phyloP scores from a whole-genome alignment of 2,113 vertebrate species.

The Paedocypris sp. region DNA sequence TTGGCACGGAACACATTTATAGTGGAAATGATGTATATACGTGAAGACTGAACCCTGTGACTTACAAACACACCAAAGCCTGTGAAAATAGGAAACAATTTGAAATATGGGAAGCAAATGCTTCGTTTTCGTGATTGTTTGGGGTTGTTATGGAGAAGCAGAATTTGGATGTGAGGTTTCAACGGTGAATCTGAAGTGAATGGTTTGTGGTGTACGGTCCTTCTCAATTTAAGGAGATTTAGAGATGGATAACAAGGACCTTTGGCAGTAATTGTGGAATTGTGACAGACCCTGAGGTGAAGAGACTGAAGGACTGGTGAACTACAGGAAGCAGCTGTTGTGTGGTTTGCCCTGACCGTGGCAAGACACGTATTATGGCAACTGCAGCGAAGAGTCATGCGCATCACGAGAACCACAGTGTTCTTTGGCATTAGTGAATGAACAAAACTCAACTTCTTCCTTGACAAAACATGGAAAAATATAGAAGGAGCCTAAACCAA shows the following conservation, averaged over 20 bases:
- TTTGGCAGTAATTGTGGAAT: background rate
- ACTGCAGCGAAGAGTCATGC: too few species aligned
- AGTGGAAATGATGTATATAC: constrained; percentile 26
- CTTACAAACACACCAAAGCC: background rate
- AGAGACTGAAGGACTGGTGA: background rate
- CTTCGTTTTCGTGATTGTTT: background rate
- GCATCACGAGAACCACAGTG: constrained; percentile 3
- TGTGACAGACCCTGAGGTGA: background rate
- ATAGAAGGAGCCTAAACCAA: too few species aligned
- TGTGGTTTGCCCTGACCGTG: constrained; percentile 25
- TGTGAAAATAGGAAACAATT: background rate
- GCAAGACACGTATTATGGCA: too few species aligned
- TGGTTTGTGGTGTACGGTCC: constrained; percentile 10
- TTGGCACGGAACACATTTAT: constrained; percentile 24
- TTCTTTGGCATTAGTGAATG: background rate
- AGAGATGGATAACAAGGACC: constrained; percentile 1
- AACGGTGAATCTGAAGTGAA: background rate
- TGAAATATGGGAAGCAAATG: constrained; percentile 1
- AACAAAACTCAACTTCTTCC: too few species aligned
- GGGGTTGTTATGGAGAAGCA: background rate
- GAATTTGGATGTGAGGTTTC: background rate
- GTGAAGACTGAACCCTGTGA: background rate
- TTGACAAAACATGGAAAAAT: too few species aligned
- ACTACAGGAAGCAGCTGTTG: constrained; percentile 32
- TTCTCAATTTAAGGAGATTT: background rate